Evolutionary conservation across 2,113 vertebrate species (phyloP), one percentile per base, ranked within the genome.

Genomic region (Pomatostomus ruficeps): DNA sequence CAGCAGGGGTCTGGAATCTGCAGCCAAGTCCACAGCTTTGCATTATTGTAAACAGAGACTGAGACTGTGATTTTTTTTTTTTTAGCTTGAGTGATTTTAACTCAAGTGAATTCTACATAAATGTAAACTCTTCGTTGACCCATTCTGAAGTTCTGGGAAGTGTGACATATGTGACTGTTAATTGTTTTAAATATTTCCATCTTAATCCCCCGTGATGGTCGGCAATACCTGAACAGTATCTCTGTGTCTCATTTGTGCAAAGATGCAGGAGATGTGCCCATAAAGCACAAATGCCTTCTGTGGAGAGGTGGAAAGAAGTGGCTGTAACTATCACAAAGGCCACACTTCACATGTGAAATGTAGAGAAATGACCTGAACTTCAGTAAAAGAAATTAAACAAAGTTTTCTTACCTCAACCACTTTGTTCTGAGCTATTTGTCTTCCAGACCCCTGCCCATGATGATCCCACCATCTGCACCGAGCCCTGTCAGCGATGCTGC

Each of bases 381-480:
- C 19, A 33, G 58, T 29, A 26, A 72, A 66, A 65, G 16, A 89
- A 83, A 33, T 16, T 6, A 65, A 76, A 9, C 24, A 20, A 71
- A 57, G 14, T 17, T 94, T 82, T 58, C 46, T 83, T 84, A 46
- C 42, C 43, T 89, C 14, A 21, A 0, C 36, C 15, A 2, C 52
- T 73, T 89, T 76, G 43, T 94, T 73, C 38, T 79, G 88, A 92
- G 62, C 29, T 91, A 0, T 88, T 62, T 94, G 74, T 71, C 73
- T 92, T 88, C 55, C 33, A 8, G 97, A 97, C 93, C 5, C 54
- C 38, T 83, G 15, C 43, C 45, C 51, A 0, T 17, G 35, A 98
- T 98, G 97, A 99, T 99, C 97, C 98, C 98, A 52, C 97, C 98
- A 7, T 98, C 98, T 36, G 97, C 97, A 88, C 95, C 98, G 42